Conservation (phyloP, 2,113 vertebrate species). For the Xenopus tropicalis region DNA sequence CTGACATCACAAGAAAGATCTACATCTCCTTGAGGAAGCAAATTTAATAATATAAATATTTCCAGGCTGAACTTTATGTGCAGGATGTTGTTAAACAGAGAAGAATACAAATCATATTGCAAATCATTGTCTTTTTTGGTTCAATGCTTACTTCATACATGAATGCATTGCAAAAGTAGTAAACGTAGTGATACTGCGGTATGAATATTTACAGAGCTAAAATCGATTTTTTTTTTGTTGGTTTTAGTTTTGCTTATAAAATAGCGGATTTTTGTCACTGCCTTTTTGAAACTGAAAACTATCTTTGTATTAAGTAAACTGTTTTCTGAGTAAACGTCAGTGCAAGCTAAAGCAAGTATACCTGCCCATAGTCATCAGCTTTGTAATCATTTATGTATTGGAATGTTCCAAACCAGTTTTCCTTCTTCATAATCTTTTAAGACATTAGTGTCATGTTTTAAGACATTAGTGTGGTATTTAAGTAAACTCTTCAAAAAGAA, state of each 20-base stretch:
- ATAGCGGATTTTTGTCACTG: constrained; percentile 73
- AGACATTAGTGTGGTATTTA: constrained; percentile 53
- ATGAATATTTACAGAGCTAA: constrained; percentile 85
- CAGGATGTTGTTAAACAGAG: background rate
- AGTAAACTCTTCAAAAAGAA: constrained; percentile 60
- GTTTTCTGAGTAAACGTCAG: constrained; percentile 57
- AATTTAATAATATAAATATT: background rate
- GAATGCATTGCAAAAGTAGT: constrained; percentile 74
- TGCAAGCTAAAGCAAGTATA: constrained; percentile 81
- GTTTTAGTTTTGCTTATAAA: constrained; percentile 58
- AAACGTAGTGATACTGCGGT: constrained; percentile 73
- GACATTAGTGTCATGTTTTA: constrained; percentile 59
- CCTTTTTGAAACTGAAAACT: constrained; percentile 51
- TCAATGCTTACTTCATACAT: constrained; percentile 63
- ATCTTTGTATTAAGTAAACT: constrained; percentile 8
- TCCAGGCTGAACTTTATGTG: background rate
- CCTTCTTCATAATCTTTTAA: constrained; percentile 53
- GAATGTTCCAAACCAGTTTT: constrained; percentile 77
- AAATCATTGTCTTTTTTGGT: too few relatives aligned
- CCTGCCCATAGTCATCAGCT: constrained; percentile 62
- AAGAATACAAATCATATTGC: too few relatives aligned
- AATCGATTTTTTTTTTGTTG: constrained; percentile 51
- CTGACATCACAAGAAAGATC: background rate
- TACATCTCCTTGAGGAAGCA: background rate
- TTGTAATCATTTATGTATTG: constrained; percentile 60